phyloP scores from a whole-genome alignment of 37 sponge, comb jelly and placozoan species.

The Beroe ovata region DNA sequence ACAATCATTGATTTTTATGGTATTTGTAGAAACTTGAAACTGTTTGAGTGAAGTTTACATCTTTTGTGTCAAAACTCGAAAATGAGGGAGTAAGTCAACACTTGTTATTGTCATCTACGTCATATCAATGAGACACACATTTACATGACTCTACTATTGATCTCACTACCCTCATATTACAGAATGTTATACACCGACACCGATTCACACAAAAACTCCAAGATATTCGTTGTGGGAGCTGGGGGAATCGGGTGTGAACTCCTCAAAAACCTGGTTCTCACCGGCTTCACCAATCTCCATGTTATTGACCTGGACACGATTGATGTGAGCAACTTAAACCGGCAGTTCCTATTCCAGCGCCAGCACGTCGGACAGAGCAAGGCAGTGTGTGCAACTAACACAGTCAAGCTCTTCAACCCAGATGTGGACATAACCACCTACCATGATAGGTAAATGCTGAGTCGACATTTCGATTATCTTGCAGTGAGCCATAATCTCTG shows the following conservation, averaged over 20 bases:
- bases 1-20: too few relatives aligned
- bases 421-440: slow-evolving; percentile 79
- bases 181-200: slow-evolving; percentile 19
- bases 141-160: too few relatives aligned
- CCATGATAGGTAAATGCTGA: slow-evolving; percentile 71
- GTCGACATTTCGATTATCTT: neutral
- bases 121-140: too few relatives aligned
- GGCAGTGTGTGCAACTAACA: slow-evolving; percentile 78
- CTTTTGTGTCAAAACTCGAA: too few relatives aligned
- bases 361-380: slow-evolving; percentile 94
- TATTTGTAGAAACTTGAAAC: too few relatives aligned
- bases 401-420: slow-evolving; percentile 83
- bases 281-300: slow-evolving; percentile 83
- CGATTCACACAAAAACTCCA: slow-evolving; percentile 9
- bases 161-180: too few relatives aligned
- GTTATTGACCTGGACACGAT: slow-evolving; percentile 98
- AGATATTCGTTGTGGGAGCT: slow-evolving; percentile 94
- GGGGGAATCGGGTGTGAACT: slow-evolving; percentile 99
- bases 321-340: slow-evolving; percentile 96
- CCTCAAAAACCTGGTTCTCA: slow-evolving; percentile 92
- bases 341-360: slow-evolving; percentile 98
- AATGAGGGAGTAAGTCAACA: too few relatives aligned
- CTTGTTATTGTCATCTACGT: too few relatives aligned
- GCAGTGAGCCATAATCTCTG: too few relatives aligned
- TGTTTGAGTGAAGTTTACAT: too few relatives aligned